Evolutionary conservation across 1,140 invertebrate genomes (phyloP), one percentile per base, ranked within the genome.

Genomic region (Diorhabda sublineata): DNA sequence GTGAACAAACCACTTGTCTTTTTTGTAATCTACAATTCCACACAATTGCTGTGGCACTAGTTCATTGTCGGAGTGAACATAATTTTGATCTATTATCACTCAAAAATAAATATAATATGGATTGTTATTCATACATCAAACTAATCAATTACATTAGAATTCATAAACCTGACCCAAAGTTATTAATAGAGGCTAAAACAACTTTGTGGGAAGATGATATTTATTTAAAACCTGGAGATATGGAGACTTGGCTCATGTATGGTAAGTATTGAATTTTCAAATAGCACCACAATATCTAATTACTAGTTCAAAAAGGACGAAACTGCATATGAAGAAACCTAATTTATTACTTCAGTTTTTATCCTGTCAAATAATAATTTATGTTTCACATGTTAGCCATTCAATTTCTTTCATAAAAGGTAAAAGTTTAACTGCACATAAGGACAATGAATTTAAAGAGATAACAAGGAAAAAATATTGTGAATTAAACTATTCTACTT

Each of bases 81-180:
- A 84, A 84, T 61, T 91, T 96, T 76, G 87, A 91, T 80, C 84
- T 97, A 42, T 78, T 83, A 9, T 78, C 82, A 41, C 83, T 93
- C 52, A 91, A 91, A 80, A 77, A 79, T 1, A 90, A 87, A 73
- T 88, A 90, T 76, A 85, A 85, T 68, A 87, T 96, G 84, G 93
- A 96, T 78, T 90, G 89, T 75, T 93, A 95, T 81, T 89, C 88
- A 0, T 96, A 91, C 73, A 95, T 96, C 26, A 94, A 94, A 80
- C 82, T 96, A 72, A 89, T 97, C 8, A 97, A 97, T 83, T 97
- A 89, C 77, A 90, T 96, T 64, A 86, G 93, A 74, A 83, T 81
- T 44, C 83, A 88, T 64, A 87, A 88, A 74, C 78, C 87, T 26
- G 81, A 74, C n/a, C 82, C 85, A 47, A 79, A 88, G 57, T 82